Conservation (phyloP, 1,140 invertebrate species). For the Drosophila sucinea region DNA sequence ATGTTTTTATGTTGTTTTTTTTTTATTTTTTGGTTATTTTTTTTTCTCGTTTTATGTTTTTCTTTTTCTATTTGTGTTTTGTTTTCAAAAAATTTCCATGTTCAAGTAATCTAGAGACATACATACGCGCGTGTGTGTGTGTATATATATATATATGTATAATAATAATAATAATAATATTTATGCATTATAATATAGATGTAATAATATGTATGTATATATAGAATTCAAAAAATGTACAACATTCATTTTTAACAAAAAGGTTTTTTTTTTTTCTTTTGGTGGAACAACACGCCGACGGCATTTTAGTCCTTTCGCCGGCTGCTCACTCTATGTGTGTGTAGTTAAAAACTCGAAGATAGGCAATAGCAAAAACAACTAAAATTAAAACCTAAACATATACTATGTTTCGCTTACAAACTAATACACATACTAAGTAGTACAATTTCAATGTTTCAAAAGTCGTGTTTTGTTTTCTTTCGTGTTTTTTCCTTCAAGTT, state of each 20-base stretch:
- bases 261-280: slow-evolving; percentile 7
- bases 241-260: slow-evolving; percentile 81
- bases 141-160: slow-evolving; percentile 35
- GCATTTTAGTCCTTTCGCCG: background rate
- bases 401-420: slow-evolving; percentile 53
- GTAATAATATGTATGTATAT: slow-evolving; percentile 46
- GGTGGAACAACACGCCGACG: slow-evolving; percentile 26
- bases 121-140: slow-evolving; percentile 30
- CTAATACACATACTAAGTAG: slow-evolving; percentile 70
- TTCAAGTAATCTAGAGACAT: slow-evolving; percentile 77
- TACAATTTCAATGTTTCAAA: slow-evolving; percentile 65
- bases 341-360: slow-evolving; percentile 79
- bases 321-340: slow-evolving; percentile 22
- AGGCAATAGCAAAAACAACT: slow-evolving; percentile 76
- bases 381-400: slow-evolving; percentile 74
- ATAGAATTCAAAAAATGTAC: slow-evolving; percentile 80
- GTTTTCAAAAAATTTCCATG: slow-evolving; percentile 65
- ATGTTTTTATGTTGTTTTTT: slow-evolving; percentile 37
- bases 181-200: slow-evolving; percentile 25
- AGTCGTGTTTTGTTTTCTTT: slow-evolving; percentile 30
- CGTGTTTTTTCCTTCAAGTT: slow-evolving; percentile 54
- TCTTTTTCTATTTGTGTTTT: slow-evolving; percentile 37
- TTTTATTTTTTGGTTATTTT: slow-evolving; percentile 37
- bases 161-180: slow-evolving; percentile 60
- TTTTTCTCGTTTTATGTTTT: slow-evolving; percentile 41